phyloP scores from a whole-genome alignment of 2,888 invertebrate species.

The Epinotia nisella region DNA sequence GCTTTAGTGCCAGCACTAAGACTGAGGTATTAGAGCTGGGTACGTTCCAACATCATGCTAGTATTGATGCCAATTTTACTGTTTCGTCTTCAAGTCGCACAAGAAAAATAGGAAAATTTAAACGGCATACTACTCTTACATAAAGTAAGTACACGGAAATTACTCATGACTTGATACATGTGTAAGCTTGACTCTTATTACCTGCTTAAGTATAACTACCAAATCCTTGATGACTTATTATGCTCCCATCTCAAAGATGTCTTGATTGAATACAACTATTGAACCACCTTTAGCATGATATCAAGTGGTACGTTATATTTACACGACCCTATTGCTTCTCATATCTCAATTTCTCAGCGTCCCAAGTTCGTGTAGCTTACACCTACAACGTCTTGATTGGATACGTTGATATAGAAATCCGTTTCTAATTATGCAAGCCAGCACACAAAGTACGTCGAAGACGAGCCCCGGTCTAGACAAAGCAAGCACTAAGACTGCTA shows the following conservation, averaged over 20 bases:
- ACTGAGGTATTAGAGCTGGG: constrained; percentile 34
- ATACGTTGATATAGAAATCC: constrained; percentile 42
- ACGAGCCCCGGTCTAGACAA: constrained; percentile 48
- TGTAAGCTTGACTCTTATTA: too few species aligned
- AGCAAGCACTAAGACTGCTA: constrained; percentile 44
- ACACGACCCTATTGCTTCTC: background rate
- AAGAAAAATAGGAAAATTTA: background rate
- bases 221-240: too few species aligned
- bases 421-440: constrained; percentile 42
- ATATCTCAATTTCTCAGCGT: constrained; percentile 5
- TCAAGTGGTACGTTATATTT: background rate
- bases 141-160: too few species aligned
- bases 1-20: constrained; percentile 51
- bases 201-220: too few species aligned
- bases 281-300: background rate
- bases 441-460: constrained; percentile 37
- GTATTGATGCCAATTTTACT: constrained; percentile 25
- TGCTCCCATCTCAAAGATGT: too few species aligned
- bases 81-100: background rate
- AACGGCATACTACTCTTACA: background rate
- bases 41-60: constrained; percentile 5
- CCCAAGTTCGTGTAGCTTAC: background rate
- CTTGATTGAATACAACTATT: background rate
- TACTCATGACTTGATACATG: too few species aligned
- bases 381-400: constrained; percentile 28